Evolutionary conservation across 2,797 vertebrate genomes (phyloP).

Genomic region (Cynopterus sphinx): DNA sequence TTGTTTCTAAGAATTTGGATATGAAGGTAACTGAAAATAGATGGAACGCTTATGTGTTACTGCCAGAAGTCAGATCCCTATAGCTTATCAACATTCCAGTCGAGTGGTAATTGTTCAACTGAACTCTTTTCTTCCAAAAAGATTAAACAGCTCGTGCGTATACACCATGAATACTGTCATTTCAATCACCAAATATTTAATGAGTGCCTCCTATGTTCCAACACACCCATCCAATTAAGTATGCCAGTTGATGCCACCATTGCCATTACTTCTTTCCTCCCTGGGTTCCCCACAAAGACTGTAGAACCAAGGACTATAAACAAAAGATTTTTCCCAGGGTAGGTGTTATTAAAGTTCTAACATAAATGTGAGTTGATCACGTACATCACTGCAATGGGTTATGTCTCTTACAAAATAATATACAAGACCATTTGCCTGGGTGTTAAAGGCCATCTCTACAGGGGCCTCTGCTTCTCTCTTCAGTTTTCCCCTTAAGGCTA

Average conservation of each 20-base stretch:
- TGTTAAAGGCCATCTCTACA: neutral
- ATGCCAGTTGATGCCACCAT: neutral
- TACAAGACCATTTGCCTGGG: neutral
- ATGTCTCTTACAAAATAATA: neutral
- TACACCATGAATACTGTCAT: neutral
- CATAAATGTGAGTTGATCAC: neutral
- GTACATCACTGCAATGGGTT: neutral
- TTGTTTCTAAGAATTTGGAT: conserved; percentile 84
- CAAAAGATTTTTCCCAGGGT: neutral
- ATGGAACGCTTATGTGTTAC: neutral
- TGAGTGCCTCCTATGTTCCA: neutral
- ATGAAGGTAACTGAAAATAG: conserved; percentile 86
- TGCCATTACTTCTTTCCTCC: neutral
- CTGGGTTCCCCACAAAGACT: neutral
- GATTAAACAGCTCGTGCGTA: neutral
- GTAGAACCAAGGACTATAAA: neutral
- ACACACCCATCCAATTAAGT: neutral
- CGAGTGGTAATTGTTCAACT: neutral
- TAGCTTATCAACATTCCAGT: neutral
- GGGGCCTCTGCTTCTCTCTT: neutral
- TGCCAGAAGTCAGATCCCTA: neutral
- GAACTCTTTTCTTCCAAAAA: conserved; percentile 4
- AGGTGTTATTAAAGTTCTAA: conserved; percentile 1
- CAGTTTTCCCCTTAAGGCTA: neutral
- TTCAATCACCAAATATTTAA: neutral